Evolutionary conservation across 2,888 invertebrate species (phyloP), one percentile per base, ranked within the genome.

Genomic region (Lochmaea capreae): DNA sequence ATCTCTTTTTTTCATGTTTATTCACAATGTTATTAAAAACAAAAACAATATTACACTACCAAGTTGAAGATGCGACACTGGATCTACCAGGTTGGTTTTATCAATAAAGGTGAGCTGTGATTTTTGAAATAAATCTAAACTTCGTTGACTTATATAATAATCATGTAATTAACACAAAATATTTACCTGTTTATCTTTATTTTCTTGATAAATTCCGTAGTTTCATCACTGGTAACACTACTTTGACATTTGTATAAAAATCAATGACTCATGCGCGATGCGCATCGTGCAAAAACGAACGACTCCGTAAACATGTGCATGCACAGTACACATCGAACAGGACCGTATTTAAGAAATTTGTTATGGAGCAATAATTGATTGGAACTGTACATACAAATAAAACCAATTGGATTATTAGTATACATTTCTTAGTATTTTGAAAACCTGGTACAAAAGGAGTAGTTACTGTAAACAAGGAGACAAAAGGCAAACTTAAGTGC

Each of bases 241-340:
- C 77, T 79, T 76, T 81, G 79, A 80, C 81, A 81, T 81, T 81
- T 79, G 67, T 67, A 68, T 42, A 46, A 54, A 49, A 72, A 81
- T 79, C 76, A 73, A 79, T 77, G 43, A 52, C 49, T 14, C 79
- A 72, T 80, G 80, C 81, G 81, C 79, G 69, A 72, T 80, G 80
- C 81, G 81, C 79, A 71, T 4, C 43, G 46, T 54, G 54, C 18
- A 6, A 16, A 4, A 49, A 14, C 11, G 26, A 16, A 16, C n/a
- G 10, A 43, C 18, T 63, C 16, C 11, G 11, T 63, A 63, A 18
- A 42, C 62, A 43, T 43, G 62, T 63, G 62, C 62, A 63, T 63
- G 62, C 62, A 62, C 42, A 62, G 42, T 42, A 63, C 39, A 63
- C 33, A 63, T 3, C n/a, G 18, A 18, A 59, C 76, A 76, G 77